Percentiles rank a stretch among this genome's conserved stretches.
Conservation (phyloP, 2,888 invertebrate species). For the Temnothorax rugatulus region DNA sequence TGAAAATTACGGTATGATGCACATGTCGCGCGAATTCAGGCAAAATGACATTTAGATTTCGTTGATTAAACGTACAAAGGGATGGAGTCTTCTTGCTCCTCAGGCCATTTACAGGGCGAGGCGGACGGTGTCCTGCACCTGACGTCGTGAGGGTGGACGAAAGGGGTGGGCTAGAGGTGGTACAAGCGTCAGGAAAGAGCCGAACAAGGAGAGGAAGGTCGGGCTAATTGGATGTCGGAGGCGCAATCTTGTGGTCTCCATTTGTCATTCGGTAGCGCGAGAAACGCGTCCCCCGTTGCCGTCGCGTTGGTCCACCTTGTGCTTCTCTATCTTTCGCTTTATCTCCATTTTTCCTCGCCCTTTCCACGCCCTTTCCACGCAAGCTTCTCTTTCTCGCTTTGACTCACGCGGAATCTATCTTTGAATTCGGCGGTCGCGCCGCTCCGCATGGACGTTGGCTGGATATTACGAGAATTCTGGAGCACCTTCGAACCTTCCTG, state of each 20-base stretch:
- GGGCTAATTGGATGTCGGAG: constrained; percentile 82
- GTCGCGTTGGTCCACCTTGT: constrained; percentile 67
- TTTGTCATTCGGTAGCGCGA: constrained; percentile 82
- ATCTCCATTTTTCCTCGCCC: constrained; percentile 60
- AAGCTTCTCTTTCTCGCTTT: constrained; percentile 28
- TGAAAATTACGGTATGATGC: constrained; percentile 21
- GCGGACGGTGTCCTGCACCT: constrained; percentile 71
- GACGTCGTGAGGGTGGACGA: constrained; percentile 64
- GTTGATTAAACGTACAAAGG: constrained; percentile 82
- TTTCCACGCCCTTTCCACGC: constrained; percentile 46
- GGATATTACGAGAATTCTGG: constrained; percentile 69
- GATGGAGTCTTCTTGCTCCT: constrained; percentile 71
- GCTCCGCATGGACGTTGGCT: constrained; percentile 58
- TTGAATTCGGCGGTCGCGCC: constrained; percentile 67
- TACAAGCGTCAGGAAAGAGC: constrained; percentile 62
- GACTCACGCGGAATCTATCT: constrained; percentile 58
- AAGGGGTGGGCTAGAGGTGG: constrained; percentile 18
- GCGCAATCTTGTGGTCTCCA: constrained; percentile 83
- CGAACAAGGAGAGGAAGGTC: constrained; percentile 65
- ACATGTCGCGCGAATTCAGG: constrained; percentile 60
- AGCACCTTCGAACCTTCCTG: constrained; percentile 59
- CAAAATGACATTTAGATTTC: constrained; percentile 73
- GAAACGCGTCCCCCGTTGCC: constrained; percentile 77
- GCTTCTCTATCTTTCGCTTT: constrained; percentile 72
- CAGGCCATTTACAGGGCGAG: constrained; percentile 61